Percentiles rank a stretch among this genome's conserved stretches.
Conservation (phyloP, 2,797 vertebrate species). For the Molossus alvarezi region DNA sequence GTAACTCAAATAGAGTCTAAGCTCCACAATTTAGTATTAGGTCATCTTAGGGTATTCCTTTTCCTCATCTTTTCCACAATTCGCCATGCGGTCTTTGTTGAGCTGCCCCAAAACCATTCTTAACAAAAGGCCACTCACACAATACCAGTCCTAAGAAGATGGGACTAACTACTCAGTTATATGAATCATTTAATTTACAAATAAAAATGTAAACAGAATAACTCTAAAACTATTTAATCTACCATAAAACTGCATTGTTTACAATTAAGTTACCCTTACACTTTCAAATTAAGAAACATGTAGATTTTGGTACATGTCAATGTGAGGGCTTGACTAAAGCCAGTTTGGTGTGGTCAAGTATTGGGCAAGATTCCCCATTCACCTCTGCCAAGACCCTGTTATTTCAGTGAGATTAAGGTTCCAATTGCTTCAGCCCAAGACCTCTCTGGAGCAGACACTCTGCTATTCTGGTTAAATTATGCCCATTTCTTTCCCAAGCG, state of each 20-base stretch:
- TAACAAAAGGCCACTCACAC: not conserved
- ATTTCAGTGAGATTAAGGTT: conserved; percentile 74
- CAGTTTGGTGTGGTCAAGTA: conserved; percentile 66
- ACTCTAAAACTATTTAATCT: conserved; percentile 36
- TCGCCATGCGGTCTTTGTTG: not conserved
- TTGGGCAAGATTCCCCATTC: conserved; percentile 69
- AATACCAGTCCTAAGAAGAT: conserved; percentile 9
- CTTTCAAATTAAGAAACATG: conserved; percentile 63
- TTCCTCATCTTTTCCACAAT: not conserved
- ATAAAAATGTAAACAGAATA: conserved; percentile 36
- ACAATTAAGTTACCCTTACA: conserved; percentile 49
- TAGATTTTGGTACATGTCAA: conserved; percentile 46
- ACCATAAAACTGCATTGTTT: conserved; percentile 58
- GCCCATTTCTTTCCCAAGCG: conserved; percentile 73
- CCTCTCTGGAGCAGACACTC: conserved; percentile 72
- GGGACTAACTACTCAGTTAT: not conserved
- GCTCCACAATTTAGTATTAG: conserved; percentile 15
- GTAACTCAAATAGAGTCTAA: not conserved
- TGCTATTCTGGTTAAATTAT: conserved; percentile 73
- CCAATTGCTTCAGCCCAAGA: conserved; percentile 68
- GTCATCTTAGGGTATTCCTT: not conserved
- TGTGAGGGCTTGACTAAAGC: conserved; percentile 52
- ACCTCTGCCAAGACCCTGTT: conserved; percentile 70
- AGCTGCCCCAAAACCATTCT: not conserved
- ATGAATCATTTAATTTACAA: conserved; percentile 50